These are phyloP conservation scores for Drosophila ironensis DNA, from an alignment of 1,140 invertebrate species.

Conservation along the genomic window DNA sequence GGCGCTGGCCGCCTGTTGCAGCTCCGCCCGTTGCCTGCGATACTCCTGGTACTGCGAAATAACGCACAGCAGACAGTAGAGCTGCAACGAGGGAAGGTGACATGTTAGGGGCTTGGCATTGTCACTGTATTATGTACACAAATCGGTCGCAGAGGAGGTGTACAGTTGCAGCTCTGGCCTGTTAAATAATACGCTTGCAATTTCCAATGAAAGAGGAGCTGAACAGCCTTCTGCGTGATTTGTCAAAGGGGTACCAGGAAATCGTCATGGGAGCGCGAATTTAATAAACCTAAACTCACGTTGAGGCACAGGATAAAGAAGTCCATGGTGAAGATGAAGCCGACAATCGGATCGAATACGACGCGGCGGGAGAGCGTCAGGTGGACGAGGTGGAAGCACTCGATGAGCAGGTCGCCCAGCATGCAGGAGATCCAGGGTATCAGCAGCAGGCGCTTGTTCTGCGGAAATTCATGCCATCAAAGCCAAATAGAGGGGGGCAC, in stretches of 20 bases:
- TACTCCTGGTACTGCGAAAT: slow-evolving; percentile 69
- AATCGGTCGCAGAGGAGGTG: too few species aligned
- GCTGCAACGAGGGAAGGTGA: slow-evolving; percentile 11
- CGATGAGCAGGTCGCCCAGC: slow-evolving; percentile 67
- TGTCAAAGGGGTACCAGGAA: too few species aligned
- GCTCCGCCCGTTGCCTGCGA: slow-evolving; percentile 35
- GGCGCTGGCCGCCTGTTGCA: slow-evolving; percentile 25
- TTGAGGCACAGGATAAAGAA: slow-evolving; percentile 74
- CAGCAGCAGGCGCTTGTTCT: slow-evolving; percentile 69
- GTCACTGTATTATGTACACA: too few species aligned
- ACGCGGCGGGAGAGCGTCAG: slow-evolving; percentile 58
- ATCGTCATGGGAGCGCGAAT: too few species aligned
- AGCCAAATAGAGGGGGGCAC: not conserved
- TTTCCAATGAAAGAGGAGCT: too few species aligned
- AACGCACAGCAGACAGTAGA: slow-evolving; percentile 70
- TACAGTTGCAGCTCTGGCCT: too few species aligned
- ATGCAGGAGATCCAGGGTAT: slow-evolving; percentile 70
- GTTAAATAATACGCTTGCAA: too few species aligned
- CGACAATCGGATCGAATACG: slow-evolving; percentile 70
- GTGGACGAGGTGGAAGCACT: slow-evolving; percentile 58
- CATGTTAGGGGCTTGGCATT: too few species aligned
- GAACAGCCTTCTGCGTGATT: too few species aligned
- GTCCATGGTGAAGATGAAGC: slow-evolving; percentile 74
- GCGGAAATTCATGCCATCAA: not conserved
- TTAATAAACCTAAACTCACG: slow-evolving; percentile 40